A percentile compares a stretch with the other conserved stretches of the same genome.
Conservation (phyloP, 2,797 vertebrate species). For the Heterohyrax brucei region DNA sequence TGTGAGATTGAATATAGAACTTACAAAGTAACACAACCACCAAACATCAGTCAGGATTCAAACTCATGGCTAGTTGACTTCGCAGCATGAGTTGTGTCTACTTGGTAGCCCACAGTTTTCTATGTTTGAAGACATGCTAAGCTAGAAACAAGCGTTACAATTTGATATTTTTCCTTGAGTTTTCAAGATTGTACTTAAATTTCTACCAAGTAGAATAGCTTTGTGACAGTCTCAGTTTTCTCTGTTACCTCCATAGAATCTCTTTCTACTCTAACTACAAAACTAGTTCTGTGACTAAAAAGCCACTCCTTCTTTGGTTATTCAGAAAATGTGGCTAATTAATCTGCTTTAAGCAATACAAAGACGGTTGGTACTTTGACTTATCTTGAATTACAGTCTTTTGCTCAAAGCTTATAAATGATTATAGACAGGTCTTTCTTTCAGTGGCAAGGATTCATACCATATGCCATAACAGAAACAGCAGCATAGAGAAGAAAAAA, state of each 20-base stretch:
- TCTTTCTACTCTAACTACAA: neutral
- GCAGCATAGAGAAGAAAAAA: neutral
- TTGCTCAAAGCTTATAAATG: neutral
- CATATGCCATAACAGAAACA: neutral
- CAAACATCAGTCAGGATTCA: neutral
- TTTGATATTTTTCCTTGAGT: slow-evolving; percentile 20
- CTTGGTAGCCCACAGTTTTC: neutral
- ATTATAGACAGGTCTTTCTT: neutral
- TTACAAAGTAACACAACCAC: neutral
- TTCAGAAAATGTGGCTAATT: neutral
- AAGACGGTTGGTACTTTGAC: neutral
- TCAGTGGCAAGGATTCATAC: neutral
- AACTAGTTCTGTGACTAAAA: neutral
- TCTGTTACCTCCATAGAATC: neutral
- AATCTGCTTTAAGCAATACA: neutral
- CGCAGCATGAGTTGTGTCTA: neutral
- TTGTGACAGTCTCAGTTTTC: neutral
- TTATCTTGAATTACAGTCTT: neutral
- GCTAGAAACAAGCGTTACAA: neutral
- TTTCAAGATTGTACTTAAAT: slow-evolving; percentile 18
- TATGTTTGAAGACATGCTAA: slow-evolving; percentile 1
- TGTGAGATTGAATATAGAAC: neutral
- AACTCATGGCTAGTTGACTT: neutral
- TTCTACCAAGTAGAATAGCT: neutral
- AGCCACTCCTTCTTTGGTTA: neutral